Conservation (phyloP, 2,888 invertebrate species). For the Urechis unicinctus region DNA sequence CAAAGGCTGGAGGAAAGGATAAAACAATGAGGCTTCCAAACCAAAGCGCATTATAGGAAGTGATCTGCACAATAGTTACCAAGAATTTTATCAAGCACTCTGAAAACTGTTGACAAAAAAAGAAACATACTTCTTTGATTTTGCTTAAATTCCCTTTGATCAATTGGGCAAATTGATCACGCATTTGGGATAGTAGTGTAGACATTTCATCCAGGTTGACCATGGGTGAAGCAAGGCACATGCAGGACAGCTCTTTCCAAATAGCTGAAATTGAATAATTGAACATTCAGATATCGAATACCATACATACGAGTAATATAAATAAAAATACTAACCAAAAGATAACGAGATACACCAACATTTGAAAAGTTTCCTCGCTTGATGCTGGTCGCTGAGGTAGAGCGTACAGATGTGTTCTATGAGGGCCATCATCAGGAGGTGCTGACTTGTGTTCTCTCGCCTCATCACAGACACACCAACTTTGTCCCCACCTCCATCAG, state of each 20-base stretch:
- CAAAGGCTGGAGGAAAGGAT: too few species aligned
- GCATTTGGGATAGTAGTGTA: not conserved
- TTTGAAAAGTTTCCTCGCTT: constrained; percentile 34
- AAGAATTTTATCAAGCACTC: too few species aligned
- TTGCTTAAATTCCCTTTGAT: not conserved
- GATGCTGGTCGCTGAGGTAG: constrained; percentile 27
- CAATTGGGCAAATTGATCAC: not conserved
- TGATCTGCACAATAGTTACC: too few species aligned
- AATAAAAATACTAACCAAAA: too few species aligned
- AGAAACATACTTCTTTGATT: too few species aligned
- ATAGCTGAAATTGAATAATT: too few species aligned
- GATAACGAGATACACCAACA: too few species aligned
- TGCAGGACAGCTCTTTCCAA: not conserved
- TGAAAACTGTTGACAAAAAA: too few species aligned
- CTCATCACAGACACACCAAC: too few species aligned
- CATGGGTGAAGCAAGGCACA: not conserved
- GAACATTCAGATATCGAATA: not conserved
- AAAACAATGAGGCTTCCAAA: too few species aligned
- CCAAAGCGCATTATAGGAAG: too few species aligned
- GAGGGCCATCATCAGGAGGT: constrained; percentile 37
- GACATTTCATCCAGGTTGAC: not conserved
- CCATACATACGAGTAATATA: not conserved
- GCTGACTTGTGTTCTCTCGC: not conserved
- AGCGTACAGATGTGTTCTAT: constrained; percentile 39
- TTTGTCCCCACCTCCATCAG: too few species aligned